Base-by-base conservation (phyloP, 1,140 invertebrate species). In the Thrips palmi region DNA sequence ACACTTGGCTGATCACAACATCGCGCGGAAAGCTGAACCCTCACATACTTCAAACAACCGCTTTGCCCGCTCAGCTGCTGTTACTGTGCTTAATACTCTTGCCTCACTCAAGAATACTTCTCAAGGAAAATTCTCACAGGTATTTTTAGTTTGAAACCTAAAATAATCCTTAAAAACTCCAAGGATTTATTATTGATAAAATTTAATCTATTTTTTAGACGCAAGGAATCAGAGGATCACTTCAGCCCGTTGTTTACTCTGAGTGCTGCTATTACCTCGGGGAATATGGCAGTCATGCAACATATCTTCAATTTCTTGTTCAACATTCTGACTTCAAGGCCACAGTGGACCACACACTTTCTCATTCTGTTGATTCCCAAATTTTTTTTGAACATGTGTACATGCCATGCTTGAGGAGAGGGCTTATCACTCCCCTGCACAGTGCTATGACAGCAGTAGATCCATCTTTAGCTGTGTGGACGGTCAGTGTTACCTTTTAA, bases 231-330 rank as follows among this genome's bases (percentile, higher is more conserved):
- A n/a, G n/a, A n/a, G n/a, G n/a, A n/a, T n/a, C n/a, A n/a, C 47
- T 67, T 0, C 60, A 69, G 30, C 58, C 63, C 0, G 60, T 70
- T 38, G 70, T 70, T 40, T 79, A 77, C 45, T 65, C 71, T 33
- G 77, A 81, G 51, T 77, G 73, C 45, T 48, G 77, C 1, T 77
- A 74, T 51, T 82, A 83, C 56, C 54, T 83, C 4, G 58, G 62
- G 0, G 71, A 65, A 34, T 83, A 81, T 50, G 79, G 76, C 3
- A 75, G 68, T 15, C 66, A 68, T 42, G 57, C 61, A 2, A 68
- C 70, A 3, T 67, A 77, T n/a, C 59, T 81, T 15, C 62, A 68
- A 30, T 83, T 81, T 48, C 72, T 74, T 37, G 58, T 80, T 38
- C 68, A 68, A 38, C 68, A 77, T 14, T 62, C 66, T 15, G 64